Base-by-base conservation (phyloP, 2,113 vertebrate genomes). In the crab-eating macaque (Macaca fascicularis) region DNA sequence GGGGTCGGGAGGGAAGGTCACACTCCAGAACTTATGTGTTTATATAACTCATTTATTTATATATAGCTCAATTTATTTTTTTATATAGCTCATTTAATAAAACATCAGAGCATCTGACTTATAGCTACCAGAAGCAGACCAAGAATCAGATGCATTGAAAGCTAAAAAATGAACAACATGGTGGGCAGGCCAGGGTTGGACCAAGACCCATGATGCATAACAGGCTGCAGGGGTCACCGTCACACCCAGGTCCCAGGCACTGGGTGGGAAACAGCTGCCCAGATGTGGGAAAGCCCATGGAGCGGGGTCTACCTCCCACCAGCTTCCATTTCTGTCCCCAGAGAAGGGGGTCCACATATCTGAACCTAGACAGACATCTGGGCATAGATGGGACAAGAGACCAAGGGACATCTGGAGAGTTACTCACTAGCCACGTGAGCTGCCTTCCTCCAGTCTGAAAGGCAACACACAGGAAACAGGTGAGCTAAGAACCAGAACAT, bases 371-470 rank as follows among this genome's bases (percentile, higher is more conserved):
- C 22, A 95, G 40, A 48, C 0, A 5, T 22, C 11, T 50, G 59
- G 17, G 30, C 43, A n/a, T 9, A 80, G n/a, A 27, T 19, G 11
- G n/a, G 10, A 57, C 8, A 48, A 9, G 59, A 48, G 40, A n/a
- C 8, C 9, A 30, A 70, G 78, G 38, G 50, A 57, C 48, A 50
- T 7, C 5, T n/a, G 50, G 27, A 61, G 40, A 45, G 38, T 90
- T 74, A 90, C 97, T 96, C 76, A 74, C 93, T 94, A 52, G 38
- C 19, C 64, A 30, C 30, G 17, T 94, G 97, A 12, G 61, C 57
- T 0, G 2, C 9, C 69, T 95, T 94, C 78, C 93, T 95, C 48
- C 9, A 0, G 0, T 8, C 94, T 93, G 82, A 89, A 97, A 96
- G 82, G 48, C 19, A 95, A 57, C 35, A 91, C 57, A 69, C 23